Evolutionary conservation across 1,140 invertebrate species (phyloP).

Genomic region (Conopomorpha cramerella): DNA sequence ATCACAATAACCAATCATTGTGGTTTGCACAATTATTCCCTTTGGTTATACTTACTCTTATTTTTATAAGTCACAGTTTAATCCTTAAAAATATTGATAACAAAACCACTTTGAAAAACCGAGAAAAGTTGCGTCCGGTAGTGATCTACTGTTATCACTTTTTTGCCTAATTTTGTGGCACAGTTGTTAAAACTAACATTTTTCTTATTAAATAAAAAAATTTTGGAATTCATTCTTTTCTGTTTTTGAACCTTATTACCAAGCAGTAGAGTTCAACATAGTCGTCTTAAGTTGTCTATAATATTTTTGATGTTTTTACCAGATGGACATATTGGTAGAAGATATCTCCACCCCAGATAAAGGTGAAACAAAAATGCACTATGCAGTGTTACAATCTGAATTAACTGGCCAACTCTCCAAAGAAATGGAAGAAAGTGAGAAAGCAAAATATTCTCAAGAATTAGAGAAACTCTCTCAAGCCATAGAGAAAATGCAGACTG

Average conservation of each 20-base stretch:
- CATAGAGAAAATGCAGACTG: slow-evolving; percentile 61
- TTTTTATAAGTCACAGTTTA: too few species aligned
- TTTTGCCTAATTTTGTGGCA: too few species aligned
- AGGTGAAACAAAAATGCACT: slow-evolving; percentile 38
- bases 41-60: too few species aligned
- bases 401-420: slow-evolving; percentile 43
- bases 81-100: too few species aligned
- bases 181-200: too few species aligned
- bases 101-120: too few species aligned
- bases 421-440: slow-evolving; percentile 40
- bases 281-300: too few species aligned
- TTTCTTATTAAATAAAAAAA: neutral
- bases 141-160: too few species aligned
- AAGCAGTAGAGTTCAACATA: neutral
- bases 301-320: slow-evolving; percentile 7
- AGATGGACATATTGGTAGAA: slow-evolving; percentile 26
- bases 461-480: slow-evolving; percentile 59
- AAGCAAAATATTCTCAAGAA: slow-evolving; percentile 46
- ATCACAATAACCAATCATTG: too few species aligned
- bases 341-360: slow-evolving; percentile 14
- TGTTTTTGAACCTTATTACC: neutral
- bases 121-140: too few species aligned
- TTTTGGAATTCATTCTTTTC: neutral
- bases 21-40: too few species aligned
- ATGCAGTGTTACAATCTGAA: slow-evolving; percentile 47